Evolutionary conservation across 2,113 vertebrate species (phyloP).

Genomic region (Cryptomyrus ogoouensis): DNA sequence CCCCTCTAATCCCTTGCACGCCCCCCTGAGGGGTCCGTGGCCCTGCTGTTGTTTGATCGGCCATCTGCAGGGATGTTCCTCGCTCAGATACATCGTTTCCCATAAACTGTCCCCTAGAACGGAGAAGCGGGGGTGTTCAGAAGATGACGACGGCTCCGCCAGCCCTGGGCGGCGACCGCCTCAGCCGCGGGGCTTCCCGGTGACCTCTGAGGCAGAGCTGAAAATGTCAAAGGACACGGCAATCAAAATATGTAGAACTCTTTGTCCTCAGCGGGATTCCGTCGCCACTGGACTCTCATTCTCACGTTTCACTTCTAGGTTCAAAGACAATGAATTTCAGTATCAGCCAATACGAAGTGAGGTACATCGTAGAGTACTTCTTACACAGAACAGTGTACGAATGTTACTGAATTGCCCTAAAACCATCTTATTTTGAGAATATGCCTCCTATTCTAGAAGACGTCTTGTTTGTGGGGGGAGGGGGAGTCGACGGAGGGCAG

Average conservation of each 20-base stretch:
- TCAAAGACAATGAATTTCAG: background rate
- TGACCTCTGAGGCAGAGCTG: background rate
- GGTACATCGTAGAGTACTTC: too few relatives aligned
- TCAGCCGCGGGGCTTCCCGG: background rate
- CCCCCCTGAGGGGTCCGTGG: background rate
- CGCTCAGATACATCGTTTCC: background rate
- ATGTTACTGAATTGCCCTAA: background rate
- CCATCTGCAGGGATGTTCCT: slow-evolving; percentile 12
- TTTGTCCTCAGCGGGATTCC: background rate
- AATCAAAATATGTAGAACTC: background rate
- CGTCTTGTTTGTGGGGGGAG: background rate
- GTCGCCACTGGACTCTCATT: background rate
- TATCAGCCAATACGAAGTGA: background rate
- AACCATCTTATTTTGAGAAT: background rate
- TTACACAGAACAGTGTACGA: background rate
- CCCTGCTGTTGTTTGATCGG: background rate
- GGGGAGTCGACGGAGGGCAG: background rate
- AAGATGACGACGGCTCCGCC: background rate
- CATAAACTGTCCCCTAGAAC: background rate
- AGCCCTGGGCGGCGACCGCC: background rate
- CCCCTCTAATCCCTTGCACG: background rate
- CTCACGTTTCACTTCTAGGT: background rate
- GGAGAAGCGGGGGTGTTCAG: background rate
- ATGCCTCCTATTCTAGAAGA: background rate
- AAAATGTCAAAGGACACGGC: background rate